Evolutionary conservation across 64 coral and sea anemone species (phyloP).

Genomic region (Platygyra sinensis): DNA sequence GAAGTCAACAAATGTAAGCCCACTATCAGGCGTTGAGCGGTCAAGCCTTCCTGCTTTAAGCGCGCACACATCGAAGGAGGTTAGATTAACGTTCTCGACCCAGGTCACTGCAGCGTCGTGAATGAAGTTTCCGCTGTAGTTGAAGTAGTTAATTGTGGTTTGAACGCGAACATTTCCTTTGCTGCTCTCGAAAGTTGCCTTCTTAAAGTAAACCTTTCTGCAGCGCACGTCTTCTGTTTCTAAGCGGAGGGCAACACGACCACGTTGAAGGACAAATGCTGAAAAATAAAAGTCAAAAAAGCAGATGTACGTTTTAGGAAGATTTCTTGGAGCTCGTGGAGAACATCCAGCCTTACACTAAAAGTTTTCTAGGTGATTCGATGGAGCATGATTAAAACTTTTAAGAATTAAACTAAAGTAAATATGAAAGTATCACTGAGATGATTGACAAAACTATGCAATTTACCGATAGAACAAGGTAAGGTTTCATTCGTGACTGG

Average conservation of each 20-base stretch:
- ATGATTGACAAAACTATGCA: too few relatives aligned
- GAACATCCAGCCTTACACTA: too few relatives aligned
- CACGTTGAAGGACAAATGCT: constrained; percentile 76
- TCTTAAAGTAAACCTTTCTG: constrained; percentile 37
- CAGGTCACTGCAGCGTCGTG: constrained; percentile 81
- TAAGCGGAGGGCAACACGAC: constrained; percentile 55
- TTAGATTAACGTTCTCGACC: constrained; percentile 49
- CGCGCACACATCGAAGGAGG: constrained; percentile 59
- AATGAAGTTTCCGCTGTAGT: constrained; percentile 32
- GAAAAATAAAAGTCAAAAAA: background rate
- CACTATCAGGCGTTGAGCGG: constrained; percentile 62
- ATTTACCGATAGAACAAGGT: too few relatives aligned
- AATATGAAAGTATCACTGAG: too few relatives aligned
- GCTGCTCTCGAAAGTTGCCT: constrained; percentile 32
- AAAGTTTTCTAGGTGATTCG: too few relatives aligned
- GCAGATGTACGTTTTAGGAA: background rate
- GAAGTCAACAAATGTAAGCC: constrained; percentile 61
- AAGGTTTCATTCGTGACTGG: too few relatives aligned
- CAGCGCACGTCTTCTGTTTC: constrained; percentile 68
- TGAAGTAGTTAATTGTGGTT: constrained; percentile 67
- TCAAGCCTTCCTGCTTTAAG: constrained; percentile 73
- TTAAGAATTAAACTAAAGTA: too few relatives aligned
- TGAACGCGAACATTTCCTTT: constrained; percentile 32
- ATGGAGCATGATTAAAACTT: too few relatives aligned
- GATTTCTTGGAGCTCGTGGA: too few relatives aligned